Conservation (phyloP, 92 coral and sea anemone species). For the Heteractis magnifica region DNA sequence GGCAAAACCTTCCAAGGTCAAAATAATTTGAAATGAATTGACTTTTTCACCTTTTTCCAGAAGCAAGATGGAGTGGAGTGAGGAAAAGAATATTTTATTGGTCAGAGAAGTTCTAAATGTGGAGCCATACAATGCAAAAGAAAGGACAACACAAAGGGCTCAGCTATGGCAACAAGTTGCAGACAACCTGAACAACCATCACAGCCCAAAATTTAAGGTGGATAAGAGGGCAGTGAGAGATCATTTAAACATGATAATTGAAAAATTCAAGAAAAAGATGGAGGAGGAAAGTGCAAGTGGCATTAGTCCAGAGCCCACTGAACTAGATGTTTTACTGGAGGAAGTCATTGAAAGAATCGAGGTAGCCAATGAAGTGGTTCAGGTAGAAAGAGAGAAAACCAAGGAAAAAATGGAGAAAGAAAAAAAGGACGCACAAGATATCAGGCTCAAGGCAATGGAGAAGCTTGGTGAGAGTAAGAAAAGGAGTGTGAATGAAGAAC, state of each 20-base stretch:
- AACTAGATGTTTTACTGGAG: neutral
- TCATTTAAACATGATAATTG: neutral
- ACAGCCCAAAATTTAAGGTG: neutral
- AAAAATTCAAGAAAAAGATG: neutral
- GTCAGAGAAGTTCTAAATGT: slow-evolving; percentile 4
- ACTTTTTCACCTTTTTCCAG: neutral
- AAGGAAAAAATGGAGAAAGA: neutral
- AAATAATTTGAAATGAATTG: neutral
- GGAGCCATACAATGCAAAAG: slow-evolving; percentile 8
- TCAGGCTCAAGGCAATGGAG: neutral
- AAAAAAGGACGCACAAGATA: neutral
- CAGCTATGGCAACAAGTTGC: slow-evolving; percentile 15
- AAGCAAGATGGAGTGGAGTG: slow-evolving; percentile 17
- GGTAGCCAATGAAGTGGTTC: neutral
- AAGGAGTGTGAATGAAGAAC: neutral
- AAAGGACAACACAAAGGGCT: slow-evolving; percentile 14
- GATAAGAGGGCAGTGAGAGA: slow-evolving; percentile 4
- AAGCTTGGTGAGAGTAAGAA: neutral
- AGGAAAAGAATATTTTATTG: neutral
- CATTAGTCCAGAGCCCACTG: neutral
- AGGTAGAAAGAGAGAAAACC: neutral
- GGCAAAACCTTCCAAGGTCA: neutral
- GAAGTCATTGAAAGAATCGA: neutral
- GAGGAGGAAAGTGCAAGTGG: neutral
- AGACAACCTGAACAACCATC: neutral